phyloP scores from a whole-genome alignment of 2,113 vertebrate genomes.

The Dinomys branickii region DNA sequence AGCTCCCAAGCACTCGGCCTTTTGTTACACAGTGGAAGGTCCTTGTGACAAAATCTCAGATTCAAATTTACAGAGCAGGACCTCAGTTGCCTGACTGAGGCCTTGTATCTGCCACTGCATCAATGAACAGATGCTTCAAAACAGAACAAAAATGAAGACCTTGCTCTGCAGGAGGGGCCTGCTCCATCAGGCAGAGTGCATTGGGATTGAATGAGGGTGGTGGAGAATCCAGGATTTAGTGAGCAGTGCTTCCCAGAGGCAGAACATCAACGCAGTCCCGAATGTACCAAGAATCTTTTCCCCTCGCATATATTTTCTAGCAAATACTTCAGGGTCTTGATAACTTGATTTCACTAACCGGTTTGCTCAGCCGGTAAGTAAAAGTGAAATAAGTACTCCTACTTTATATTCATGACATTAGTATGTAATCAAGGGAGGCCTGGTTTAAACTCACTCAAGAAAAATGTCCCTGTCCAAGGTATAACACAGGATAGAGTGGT shows the following conservation, averaged over 20 bases:
- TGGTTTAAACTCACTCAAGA: conserved; percentile 68
- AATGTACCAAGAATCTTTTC: background rate
- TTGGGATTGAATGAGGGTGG: background rate
- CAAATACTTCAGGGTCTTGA: background rate
- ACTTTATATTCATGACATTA: conserved; percentile 71
- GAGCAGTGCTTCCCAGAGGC: background rate
- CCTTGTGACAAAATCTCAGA: background rate
- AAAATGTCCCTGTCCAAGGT: conserved; percentile 63
- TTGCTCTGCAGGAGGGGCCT: accelerated
- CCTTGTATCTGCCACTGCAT: background rate
- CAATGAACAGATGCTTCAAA: background rate
- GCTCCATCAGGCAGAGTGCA: accelerated
- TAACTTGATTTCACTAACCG: conserved; percentile 40
- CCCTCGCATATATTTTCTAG: background rate
- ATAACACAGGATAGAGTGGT: background rate
- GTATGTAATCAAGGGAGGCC: conserved; percentile 76
- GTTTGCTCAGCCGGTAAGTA: conserved; percentile 54
- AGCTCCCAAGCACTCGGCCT: background rate
- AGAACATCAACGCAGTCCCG: background rate
- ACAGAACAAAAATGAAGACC: background rate
- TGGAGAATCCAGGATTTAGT: no score
- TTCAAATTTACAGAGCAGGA: background rate
- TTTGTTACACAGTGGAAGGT: background rate
- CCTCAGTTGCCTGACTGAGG: accelerated
- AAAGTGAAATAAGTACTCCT: conserved; percentile 68